Evolutionary conservation across 2,888 invertebrate species (phyloP).

Genomic region (Oxystoma pomonae): DNA sequence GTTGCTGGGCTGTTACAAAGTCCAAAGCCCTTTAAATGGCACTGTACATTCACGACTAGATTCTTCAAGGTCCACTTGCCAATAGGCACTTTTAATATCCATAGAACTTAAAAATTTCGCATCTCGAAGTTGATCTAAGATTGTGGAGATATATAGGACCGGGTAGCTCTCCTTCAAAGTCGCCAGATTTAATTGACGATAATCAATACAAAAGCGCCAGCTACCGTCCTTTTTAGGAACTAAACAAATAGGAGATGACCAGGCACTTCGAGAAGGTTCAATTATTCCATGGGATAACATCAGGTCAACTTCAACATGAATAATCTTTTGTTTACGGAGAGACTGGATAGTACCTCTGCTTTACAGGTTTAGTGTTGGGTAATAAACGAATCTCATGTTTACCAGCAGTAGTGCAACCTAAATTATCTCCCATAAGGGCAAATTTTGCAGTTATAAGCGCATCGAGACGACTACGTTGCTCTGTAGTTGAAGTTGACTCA

Average conservation of each 20-base stretch:
- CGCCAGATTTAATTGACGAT: constrained; percentile 9
- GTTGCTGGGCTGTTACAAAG: constrained; percentile 11
- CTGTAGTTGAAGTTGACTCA: neutral
- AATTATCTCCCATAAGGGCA: neutral
- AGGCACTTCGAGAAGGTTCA: constrained; percentile 15
- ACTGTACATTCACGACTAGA: constrained; percentile 11
- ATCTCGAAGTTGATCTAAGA: constrained; percentile 11
- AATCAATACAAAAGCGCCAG: constrained; percentile 15
- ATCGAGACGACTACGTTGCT: neutral
- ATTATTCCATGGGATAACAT: constrained; percentile 11
- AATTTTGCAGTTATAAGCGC: neutral
- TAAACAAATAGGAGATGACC: constrained; percentile 14
- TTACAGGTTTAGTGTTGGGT: constrained; percentile 5
- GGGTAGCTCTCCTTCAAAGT: constrained; percentile 16
- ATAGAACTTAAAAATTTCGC: constrained; percentile 13
- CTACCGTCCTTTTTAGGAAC: constrained; percentile 10
- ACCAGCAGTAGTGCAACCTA: neutral
- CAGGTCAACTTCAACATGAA: constrained; percentile 5
- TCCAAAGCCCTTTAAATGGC: constrained; percentile 4
- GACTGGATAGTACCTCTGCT: constrained; percentile 12
- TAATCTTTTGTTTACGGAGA: constrained; percentile 8
- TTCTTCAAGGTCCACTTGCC: constrained; percentile 11
- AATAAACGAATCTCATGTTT: constrained; percentile 3
- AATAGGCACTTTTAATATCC: constrained; percentile 13
- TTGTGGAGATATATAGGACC: constrained; percentile 13